phyloP scores from a whole-genome alignment of 2,888 invertebrate species.

The Lissocephala sabroskyi region DNA sequence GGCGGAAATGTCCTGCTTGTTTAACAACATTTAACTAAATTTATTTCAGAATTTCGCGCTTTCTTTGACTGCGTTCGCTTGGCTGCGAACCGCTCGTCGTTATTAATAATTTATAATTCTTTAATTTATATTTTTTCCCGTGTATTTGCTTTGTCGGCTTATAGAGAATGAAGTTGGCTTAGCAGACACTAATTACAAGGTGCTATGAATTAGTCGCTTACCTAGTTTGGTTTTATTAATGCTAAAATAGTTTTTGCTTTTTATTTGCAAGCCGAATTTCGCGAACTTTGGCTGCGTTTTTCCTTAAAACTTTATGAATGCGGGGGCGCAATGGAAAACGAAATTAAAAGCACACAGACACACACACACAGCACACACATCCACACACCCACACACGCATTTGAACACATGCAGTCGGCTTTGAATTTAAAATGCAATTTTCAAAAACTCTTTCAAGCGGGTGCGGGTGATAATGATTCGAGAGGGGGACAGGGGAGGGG shows the following conservation, averaged over 20 bases:
- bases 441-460: constrained; percentile 56
- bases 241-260: constrained; percentile 42
- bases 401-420: constrained; percentile 64
- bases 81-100: constrained; percentile 23
- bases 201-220: constrained; percentile 18
- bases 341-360: constrained; percentile 40
- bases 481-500: not conserved
- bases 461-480: too few species aligned
- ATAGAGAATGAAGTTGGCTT: too few species aligned
- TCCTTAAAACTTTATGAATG: constrained; percentile 45
- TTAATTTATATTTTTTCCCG: constrained; percentile 8
- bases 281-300: constrained; percentile 9
- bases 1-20: too few species aligned
- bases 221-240: constrained; percentile 29
- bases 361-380: constrained; percentile 11
- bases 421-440: constrained; percentile 55
- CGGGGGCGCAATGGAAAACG: constrained; percentile 49
- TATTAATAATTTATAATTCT: constrained; percentile 15
- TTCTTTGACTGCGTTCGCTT: constrained; percentile 37
- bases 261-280: not conserved
- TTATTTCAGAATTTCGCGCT: constrained; percentile 68
- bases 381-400: constrained; percentile 26
- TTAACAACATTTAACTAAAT: constrained; percentile 56
- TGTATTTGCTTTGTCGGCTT: not conserved
- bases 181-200: constrained; percentile 53